phyloP scores from a whole-genome alignment of 2,797 vertebrate species.

The Gouania willdenowi region DNA sequence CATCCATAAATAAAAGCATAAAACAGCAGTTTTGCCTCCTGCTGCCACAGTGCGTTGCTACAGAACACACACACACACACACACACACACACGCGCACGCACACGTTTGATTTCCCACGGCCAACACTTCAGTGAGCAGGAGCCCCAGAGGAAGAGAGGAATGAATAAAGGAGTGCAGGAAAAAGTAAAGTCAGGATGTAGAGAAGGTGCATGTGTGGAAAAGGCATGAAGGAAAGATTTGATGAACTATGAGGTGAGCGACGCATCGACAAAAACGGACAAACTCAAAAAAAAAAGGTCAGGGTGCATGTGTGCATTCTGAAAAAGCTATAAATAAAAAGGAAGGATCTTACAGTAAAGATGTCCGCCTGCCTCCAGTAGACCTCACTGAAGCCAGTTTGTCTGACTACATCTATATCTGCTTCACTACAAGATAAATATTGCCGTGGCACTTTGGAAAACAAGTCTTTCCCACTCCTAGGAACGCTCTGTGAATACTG shows the following conservation, averaged over 20 bases:
- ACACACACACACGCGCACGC: too few relatives aligned
- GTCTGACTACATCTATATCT: constrained; percentile 50
- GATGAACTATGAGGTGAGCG: constrained; percentile 5
- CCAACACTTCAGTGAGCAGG: constrained; percentile 29
- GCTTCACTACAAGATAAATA: constrained; percentile 47
- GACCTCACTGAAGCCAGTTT: constrained; percentile 44
- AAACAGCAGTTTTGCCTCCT: constrained; percentile 56
- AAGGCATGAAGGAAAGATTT: constrained; percentile 20
- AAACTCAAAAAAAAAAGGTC: constrained; percentile 31
- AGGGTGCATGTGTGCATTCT: constrained; percentile 30
- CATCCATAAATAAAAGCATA: constrained; percentile 65
- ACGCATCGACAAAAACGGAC: constrained; percentile 18
- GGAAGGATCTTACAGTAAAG: constrained; percentile 38
- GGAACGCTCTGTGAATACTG: constrained; percentile 34
- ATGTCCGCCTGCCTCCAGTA: constrained; percentile 42
- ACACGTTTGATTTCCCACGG: constrained; percentile 47
- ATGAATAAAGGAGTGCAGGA: constrained; percentile 21
- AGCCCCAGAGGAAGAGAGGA: constrained; percentile 15
- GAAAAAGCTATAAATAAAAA: constrained; percentile 19
- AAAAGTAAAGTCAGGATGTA: constrained; percentile 25
- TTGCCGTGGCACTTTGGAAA: constrained; percentile 32
- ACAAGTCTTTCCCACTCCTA: constrained; percentile 31
- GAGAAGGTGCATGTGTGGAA: constrained; percentile 3
- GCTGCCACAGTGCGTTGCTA: constrained; percentile 34
- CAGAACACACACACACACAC: constrained; percentile 48